Evolutionary conservation across 2,797 vertebrate genomes (phyloP).

Genomic region (Euthynnus affinis): DNA sequence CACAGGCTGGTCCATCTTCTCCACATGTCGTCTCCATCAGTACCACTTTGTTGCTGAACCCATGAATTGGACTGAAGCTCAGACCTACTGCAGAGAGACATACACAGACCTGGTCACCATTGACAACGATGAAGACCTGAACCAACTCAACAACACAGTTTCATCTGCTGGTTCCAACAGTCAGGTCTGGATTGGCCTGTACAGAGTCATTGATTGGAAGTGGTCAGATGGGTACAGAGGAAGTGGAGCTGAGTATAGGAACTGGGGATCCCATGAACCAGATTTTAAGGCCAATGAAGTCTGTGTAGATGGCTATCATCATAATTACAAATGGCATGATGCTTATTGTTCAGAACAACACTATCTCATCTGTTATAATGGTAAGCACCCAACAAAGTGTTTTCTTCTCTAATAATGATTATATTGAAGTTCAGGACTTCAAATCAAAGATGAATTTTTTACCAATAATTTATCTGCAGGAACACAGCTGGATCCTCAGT

Average conservation of each 20-base stretch:
- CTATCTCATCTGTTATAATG: slow-evolving; percentile 7
- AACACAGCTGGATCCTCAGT: slow-evolving; percentile 11
- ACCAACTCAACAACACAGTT: not conserved
- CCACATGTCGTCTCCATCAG: not conserved
- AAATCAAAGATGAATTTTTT: no score
- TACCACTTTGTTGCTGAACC: not conserved
- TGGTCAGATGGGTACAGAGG: slow-evolving; percentile 12
- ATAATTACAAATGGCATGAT: no score
- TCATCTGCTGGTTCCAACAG: not conserved
- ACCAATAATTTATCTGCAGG: slow-evolving; percentile 10
- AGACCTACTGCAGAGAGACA: not conserved
- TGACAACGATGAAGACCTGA: not conserved
- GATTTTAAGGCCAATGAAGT: no score
- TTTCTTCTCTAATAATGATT: no score
- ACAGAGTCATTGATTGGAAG: not conserved
- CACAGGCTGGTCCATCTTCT: not conserved
- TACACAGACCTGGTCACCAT: not conserved
- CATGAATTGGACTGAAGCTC: not conserved
- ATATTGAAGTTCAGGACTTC: no score
- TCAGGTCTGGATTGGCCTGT: slow-evolving; percentile 30
- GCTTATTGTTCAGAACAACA: no score
- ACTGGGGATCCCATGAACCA: not conserved
- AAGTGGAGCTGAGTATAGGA: not conserved
- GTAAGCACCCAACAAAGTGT: not conserved
- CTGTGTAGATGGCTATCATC: no score